Evolutionary conservation across 2,888 invertebrate genomes (phyloP).

Genomic region (Cephalotes varians): DNA sequence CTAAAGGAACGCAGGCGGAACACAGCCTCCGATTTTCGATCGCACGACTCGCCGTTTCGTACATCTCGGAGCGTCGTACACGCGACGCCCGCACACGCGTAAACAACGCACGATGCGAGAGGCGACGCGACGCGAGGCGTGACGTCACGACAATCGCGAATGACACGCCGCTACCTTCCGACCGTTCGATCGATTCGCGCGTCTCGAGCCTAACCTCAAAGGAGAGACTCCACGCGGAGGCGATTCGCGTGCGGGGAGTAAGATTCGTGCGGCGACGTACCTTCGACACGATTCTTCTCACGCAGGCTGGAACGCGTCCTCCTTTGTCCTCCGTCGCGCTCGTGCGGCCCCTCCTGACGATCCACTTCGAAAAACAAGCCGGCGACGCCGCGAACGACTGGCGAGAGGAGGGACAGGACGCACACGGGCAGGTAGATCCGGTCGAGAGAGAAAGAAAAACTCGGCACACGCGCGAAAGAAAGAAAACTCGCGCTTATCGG

Average conservation of each 20-base stretch:
- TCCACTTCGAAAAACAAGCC: constrained; percentile 11
- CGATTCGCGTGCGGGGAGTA: neutral
- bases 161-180: constrained; percentile 46
- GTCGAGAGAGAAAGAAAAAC: neutral
- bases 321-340: neutral
- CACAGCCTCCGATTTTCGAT: constrained; percentile 18
- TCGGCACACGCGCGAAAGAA: neutral
- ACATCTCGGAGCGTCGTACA: neutral
- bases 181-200: constrained; percentile 60
- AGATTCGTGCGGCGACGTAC: constrained; percentile 9
- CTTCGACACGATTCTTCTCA: constrained; percentile 1
- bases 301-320: constrained; percentile 11
- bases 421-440: neutral
- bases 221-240: neutral
- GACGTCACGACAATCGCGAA: constrained; percentile 2
- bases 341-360: neutral
- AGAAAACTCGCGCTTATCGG: neutral
- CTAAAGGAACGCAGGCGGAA: neutral
- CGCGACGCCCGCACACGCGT: neutral
- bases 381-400: constrained; percentile 10
- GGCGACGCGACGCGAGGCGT: constrained; percentile 29
- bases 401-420: neutral
- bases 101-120: neutral
- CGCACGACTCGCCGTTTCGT: neutral
- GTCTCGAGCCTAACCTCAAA: constrained; percentile 62